phyloP scores from a whole-genome alignment of 2,797 vertebrate species.

The Paedocypris micromegethes region DNA sequence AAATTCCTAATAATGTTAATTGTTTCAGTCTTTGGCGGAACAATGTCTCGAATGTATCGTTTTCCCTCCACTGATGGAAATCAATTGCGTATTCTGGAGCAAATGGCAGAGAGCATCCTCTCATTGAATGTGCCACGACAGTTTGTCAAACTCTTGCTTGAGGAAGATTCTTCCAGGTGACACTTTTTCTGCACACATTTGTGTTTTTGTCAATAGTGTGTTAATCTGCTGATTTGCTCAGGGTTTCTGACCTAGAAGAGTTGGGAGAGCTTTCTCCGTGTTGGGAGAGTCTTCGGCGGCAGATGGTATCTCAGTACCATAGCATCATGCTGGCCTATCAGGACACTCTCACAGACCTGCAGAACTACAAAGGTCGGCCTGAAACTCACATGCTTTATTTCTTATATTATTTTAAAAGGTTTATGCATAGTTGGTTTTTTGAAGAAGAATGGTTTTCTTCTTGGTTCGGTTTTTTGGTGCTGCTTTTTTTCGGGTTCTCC shows the following conservation, averaged over 20 bases:
- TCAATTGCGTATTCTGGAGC: slow-evolving; percentile 91
- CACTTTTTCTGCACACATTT: neutral
- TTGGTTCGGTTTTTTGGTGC: too few species aligned
- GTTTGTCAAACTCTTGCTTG: slow-evolving; percentile 89
- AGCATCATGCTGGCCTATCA: slow-evolving; percentile 87
- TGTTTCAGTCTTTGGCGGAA: slow-evolving; percentile 85
- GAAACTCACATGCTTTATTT: neutral
- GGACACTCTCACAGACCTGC: slow-evolving; percentile 85
- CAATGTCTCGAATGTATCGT: slow-evolving; percentile 95
- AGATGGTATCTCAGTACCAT: slow-evolving; percentile 95
- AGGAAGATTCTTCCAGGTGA: slow-evolving; percentile 90
- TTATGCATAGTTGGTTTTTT: too few species aligned
- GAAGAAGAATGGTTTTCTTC: too few species aligned
- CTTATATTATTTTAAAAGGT: neutral
- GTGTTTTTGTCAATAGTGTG: slow-evolving; percentile 5
- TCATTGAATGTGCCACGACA: slow-evolving; percentile 90
- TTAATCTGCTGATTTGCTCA: slow-evolving; percentile 46
- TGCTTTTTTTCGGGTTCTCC: too few species aligned
- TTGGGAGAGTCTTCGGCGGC: slow-evolving; percentile 91
- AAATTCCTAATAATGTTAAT: too few species aligned
- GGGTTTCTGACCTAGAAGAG: slow-evolving; percentile 92
- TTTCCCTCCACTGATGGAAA: slow-evolving; percentile 92
- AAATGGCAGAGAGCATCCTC: slow-evolving; percentile 93
- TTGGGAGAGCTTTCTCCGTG: slow-evolving; percentile 93
- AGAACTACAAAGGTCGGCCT: slow-evolving; percentile 81